phyloP scores from a whole-genome alignment of 2,113 vertebrate species.

The Hemiprocne comata region DNA sequence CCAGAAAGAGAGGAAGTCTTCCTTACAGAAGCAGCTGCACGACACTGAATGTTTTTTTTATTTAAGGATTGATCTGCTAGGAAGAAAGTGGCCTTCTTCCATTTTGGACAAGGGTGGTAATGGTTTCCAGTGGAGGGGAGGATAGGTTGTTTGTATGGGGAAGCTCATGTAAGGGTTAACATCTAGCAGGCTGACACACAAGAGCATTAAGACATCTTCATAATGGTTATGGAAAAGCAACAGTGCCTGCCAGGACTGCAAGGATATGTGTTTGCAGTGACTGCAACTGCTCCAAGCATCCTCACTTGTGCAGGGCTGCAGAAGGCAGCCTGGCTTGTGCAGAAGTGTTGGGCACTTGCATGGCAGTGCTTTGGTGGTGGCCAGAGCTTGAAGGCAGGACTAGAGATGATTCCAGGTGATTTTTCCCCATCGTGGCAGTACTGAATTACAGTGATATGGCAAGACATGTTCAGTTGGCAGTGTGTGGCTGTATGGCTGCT shows the following conservation, averaged over 20 bases:
- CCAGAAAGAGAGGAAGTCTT: not conserved
- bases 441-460: not conserved
- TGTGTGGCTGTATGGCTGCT: not conserved
- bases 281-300: not conserved
- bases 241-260: not conserved
- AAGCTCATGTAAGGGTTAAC: not conserved
- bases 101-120: not conserved
- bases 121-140: not conserved
- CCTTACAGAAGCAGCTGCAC: not conserved
- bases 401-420: not conserved
- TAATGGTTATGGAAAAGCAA: not conserved
- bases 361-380: not conserved
- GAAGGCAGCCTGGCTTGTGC: not conserved
- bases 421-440: accelerated
- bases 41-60: not conserved
- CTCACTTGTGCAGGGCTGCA: not conserved
- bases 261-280: not conserved
- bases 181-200: not conserved
- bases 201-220: not conserved
- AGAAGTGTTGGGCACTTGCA: accelerated
- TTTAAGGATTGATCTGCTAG: not conserved
- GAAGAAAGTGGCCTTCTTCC: not conserved
- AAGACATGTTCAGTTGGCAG: not conserved
- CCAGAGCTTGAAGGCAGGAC: not conserved
- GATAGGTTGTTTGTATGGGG: not conserved